Evolutionary conservation across 2,797 vertebrate species (phyloP), one percentile per base, ranked within the genome.

Genomic region (Tauraco hartlaubi): DNA sequence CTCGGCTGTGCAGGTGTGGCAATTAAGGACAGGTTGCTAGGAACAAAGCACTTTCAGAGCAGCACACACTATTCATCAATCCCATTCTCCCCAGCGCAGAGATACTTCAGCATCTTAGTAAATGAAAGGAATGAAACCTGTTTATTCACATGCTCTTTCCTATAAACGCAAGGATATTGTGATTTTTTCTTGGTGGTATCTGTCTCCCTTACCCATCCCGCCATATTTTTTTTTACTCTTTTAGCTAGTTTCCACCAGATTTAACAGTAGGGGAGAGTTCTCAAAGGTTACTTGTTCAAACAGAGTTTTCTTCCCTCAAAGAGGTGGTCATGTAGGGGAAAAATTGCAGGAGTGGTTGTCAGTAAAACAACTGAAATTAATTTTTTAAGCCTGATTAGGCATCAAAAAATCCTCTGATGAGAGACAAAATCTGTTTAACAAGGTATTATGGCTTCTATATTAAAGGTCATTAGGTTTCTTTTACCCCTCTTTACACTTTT

Each of bases 391-490:
- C 22, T 67, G 59, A 37, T 9, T 19, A 88, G 54, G 49, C 35
- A 71, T 29, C 20, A 83, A 44, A 74, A 56, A 88, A 67, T 71
- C 56, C 54, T 69, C 33, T 63, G 51, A 35, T 48, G 41, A 56
- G 49, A 61, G 25, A 26, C 25, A 15, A 59, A 85, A 66, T 4
- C 26, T n/a, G 14, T 69, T 69, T 48, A 66, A 31, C 52, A 74
- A 85, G 37, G 11, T 69, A 17, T 59, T 51, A 59, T 48, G 37
- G 37, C 12, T 72, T 22, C n/a, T 19, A 9, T 6, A 10, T 26
- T 63, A 37, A 29, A 2, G 1, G 12, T 23, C 4, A 17, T 61
- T 35, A 29, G 6, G 4, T 0, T 0, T 17, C 77, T 92, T 28
- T 62, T 11, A 20, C 15, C 8, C 15, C 13, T 68, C 46, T 82